Conservation (phyloP, 2,113 vertebrate genomes). For the Balaeniceps rex region DNA sequence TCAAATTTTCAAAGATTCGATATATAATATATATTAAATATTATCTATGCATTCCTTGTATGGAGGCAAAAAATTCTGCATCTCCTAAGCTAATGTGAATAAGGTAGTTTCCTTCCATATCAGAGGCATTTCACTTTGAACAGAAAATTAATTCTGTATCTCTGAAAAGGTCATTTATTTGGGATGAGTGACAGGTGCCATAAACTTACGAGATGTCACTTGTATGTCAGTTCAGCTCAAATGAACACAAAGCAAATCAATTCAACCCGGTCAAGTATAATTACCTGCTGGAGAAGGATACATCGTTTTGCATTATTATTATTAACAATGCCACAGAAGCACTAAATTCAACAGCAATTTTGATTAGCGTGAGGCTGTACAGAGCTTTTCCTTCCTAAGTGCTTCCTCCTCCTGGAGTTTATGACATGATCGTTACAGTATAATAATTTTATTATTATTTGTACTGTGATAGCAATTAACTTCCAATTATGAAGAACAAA, state of each 20-base stretch:
- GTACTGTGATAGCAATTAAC: neutral
- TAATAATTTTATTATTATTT: neutral
- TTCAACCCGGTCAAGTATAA: slow-evolving; percentile 10
- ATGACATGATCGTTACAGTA: neutral
- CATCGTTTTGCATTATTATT: neutral
- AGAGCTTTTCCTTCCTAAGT: neutral
- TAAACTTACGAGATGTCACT: neutral
- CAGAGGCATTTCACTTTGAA: neutral
- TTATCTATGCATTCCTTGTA: neutral
- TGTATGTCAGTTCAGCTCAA: slow-evolving; percentile 13
- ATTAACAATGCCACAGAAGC: neutral
- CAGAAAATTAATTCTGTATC: slow-evolving; percentile 29
- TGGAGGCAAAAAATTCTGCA: neutral
- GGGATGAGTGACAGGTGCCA: neutral
- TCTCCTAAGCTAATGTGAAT: neutral
- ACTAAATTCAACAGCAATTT: neutral
- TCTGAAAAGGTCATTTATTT: neutral
- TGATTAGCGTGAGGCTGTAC: neutral
- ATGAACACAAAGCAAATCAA: slow-evolving; percentile 28
- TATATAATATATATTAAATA: neutral
- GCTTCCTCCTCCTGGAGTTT: neutral
- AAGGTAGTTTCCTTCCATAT: neutral
- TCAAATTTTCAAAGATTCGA: neutral
- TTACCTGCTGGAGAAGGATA: neutral
- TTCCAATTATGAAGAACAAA: neutral